A percentile compares a stretch with the other conserved stretches of the same genome.
Evolutionary conservation across 1,140 invertebrate genomes (phyloP).

Genomic region (Phymastichus coffea): DNA sequence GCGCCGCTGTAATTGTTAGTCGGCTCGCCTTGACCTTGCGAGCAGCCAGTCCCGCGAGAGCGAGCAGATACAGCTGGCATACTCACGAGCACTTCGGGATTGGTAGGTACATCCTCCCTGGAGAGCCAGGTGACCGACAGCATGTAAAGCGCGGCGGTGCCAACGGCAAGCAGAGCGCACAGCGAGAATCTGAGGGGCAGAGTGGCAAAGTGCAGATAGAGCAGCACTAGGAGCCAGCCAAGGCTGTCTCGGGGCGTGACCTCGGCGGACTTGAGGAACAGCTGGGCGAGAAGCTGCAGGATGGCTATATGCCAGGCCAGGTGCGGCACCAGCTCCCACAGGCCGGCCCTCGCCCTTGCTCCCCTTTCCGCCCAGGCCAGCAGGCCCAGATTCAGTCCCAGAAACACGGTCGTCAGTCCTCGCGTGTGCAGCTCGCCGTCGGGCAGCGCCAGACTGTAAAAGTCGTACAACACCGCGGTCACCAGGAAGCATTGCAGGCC

Average conservation of each 20-base stretch:
- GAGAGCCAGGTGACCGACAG: slow-evolving; percentile 58
- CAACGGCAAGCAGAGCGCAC: slow-evolving; percentile 62
- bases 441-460: slow-evolving; percentile 59
- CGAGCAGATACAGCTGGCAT: too few species aligned
- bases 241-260: slow-evolving; percentile 63
- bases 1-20: too few species aligned
- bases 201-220: slow-evolving; percentile 83
- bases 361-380: slow-evolving; percentile 57
- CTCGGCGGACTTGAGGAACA: slow-evolving; percentile 59
- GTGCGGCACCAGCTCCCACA: slow-evolving; percentile 62
- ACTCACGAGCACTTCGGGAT: slow-evolving; percentile 63
- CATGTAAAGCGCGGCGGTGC: slow-evolving; percentile 63
- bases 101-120: slow-evolving; percentile 46
- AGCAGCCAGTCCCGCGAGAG: too few species aligned
- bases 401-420: slow-evolving; percentile 56
- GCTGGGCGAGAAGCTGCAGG: slow-evolving; percentile 61
- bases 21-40: too few species aligned
- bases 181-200: slow-evolving; percentile 72
- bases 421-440: slow-evolving; percentile 59
- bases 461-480: slow-evolving; percentile 68
- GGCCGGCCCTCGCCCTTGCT: slow-evolving; percentile 44
- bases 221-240: slow-evolving; percentile 77
- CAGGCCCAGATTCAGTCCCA: slow-evolving; percentile 58
- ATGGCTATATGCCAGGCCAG: slow-evolving; percentile 65
- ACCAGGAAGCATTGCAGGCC: slow-evolving; percentile 76